A percentile compares a stretch with the other conserved stretches of the same genome.
These are phyloP conservation scores for Borostomias antarcticus DNA, from an alignment of 2,797 vertebrate genomes.

Conservation along the genomic window DNA sequence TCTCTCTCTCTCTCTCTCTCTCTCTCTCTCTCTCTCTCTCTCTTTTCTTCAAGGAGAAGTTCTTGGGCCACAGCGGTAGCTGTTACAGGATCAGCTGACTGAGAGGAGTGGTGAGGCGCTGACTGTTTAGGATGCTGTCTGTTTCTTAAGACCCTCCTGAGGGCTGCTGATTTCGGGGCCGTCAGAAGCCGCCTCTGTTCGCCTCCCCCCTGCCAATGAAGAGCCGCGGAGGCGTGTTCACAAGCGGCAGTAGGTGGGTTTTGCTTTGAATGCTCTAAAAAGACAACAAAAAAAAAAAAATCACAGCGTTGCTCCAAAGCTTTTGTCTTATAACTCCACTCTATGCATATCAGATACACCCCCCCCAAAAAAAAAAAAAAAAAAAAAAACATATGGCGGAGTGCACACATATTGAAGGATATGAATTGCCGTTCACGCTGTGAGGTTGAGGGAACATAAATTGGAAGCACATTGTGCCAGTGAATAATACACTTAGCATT, in stretches of 20 bases:
- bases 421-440: conserved; percentile 76
- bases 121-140: conserved; percentile 68
- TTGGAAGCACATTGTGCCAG: conserved; percentile 77
- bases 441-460: conserved; percentile 77
- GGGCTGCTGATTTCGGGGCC: conserved; percentile 71
- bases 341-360: conserved; percentile 72
- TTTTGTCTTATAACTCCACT: conserved; percentile 71
- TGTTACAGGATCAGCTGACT: not conserved
- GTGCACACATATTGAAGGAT: conserved; percentile 75
- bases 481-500: conserved; percentile 82
- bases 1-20: not conserved
- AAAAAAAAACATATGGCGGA: conserved; percentile 67
- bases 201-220: conserved; percentile 62
- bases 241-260: conserved; percentile 74
- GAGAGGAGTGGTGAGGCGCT: conserved; percentile 55
- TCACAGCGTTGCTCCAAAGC: conserved; percentile 69
- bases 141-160: conserved; percentile 62
- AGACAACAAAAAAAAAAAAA: conserved; percentile 29
- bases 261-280: conserved; percentile 62
- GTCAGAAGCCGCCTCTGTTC: conserved; percentile 79
- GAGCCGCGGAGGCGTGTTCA: conserved; percentile 67
- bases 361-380: too few relatives aligned
- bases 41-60: conserved; percentile 48
- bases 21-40: conserved; percentile 15
- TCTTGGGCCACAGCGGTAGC: conserved; percentile 44